Percentiles rank a stretch among this genome's conserved stretches.
These are phyloP conservation scores for Cydia fagiglandana DNA, from an alignment of 1,140 invertebrate genomes.

Conservation along the genomic window DNA sequence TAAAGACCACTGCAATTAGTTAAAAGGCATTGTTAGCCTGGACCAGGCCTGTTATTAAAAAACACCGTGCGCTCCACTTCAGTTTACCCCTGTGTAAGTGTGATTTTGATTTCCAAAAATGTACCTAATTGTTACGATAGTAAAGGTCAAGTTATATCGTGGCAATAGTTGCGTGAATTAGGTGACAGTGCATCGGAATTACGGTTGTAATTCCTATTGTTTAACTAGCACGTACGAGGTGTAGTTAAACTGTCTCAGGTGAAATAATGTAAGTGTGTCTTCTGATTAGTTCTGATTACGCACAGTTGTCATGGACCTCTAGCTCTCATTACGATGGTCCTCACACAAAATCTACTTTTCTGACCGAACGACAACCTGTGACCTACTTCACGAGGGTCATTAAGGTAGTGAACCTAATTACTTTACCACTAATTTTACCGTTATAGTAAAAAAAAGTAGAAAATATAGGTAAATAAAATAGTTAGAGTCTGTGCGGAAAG, in stretches of 20 bases:
- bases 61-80: not conserved
- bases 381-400: conserved; percentile 44
- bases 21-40: conserved; percentile 38
- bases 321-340: not conserved
- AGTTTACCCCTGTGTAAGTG: not conserved
- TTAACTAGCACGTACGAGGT: too few species aligned
- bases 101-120: too few species aligned
- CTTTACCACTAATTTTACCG: conserved; percentile 40
- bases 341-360: not conserved
- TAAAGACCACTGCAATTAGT: conserved; percentile 42
- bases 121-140: too few species aligned
- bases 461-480: not conserved
- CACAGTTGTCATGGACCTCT: not conserved
- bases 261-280: too few species aligned
- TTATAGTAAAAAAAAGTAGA: not conserved
- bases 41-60: not conserved
- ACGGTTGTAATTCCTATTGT: too few species aligned
- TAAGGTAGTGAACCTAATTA: conserved; percentile 49
- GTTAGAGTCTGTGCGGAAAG: too few species aligned
- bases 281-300: too few species aligned
- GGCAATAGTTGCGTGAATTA: too few species aligned
- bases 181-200: too few species aligned
- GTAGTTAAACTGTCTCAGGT: too few species aligned
- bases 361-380: conserved; percentile 31
- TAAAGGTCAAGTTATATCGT: too few species aligned